Evolutionary conservation across 1,140 invertebrate genomes (phyloP).

Genomic region (Wasmannia auropunctata): DNA sequence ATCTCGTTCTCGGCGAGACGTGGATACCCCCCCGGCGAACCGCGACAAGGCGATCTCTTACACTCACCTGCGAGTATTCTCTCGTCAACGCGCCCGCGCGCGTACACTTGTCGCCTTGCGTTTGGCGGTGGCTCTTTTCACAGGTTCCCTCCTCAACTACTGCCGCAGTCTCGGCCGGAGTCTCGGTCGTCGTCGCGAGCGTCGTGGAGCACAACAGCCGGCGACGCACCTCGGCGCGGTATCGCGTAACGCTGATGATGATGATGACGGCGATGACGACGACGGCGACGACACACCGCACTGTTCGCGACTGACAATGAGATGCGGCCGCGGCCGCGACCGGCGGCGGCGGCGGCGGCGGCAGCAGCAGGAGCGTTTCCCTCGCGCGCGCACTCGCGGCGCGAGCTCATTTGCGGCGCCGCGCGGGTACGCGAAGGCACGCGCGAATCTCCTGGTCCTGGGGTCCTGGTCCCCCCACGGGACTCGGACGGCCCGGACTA

Average conservation of each 20-base stretch:
- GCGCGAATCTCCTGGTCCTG: constrained; percentile 19
- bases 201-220: neutral
- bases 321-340: neutral
- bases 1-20: constrained; percentile 12
- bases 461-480: no score
- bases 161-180: neutral
- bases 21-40: constrained; percentile 11
- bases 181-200: neutral
- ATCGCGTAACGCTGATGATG: neutral
- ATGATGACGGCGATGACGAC: neutral
- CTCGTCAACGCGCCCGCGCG: constrained; percentile 32
- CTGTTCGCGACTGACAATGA: neutral
- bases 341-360: no score
- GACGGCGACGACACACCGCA: constrained; percentile 24
- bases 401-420: constrained; percentile 33
- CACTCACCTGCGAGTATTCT: constrained; percentile 42
- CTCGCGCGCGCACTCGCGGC: constrained; percentile 23
- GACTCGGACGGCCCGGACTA: no score
- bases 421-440: neutral
- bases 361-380: neutral
- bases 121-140: constrained; percentile 10
- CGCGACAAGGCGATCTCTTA: constrained; percentile 28
- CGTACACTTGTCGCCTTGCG: constrained; percentile 18
- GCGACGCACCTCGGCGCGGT: constrained; percentile 20
- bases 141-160: neutral